Evolutionary conservation across 2,888 invertebrate species (phyloP).

Genomic region (Apoderus coryli): DNA sequence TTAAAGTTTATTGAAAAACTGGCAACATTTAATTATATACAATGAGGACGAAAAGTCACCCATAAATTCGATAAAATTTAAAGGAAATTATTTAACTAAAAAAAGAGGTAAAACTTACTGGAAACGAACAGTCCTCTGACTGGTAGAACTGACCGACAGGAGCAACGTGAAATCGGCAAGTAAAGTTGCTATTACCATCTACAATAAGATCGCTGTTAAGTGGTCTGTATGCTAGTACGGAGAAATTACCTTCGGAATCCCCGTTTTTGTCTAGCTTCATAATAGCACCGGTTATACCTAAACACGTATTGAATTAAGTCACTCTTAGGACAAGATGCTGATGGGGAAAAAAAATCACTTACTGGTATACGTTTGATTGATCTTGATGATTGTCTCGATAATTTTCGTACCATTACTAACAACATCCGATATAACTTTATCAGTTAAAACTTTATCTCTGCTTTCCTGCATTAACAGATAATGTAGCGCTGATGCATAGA

Average conservation of each 20-base stretch:
- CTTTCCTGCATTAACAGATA: conserved; percentile 46
- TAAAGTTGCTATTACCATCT: conserved; percentile 36
- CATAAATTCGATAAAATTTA: too few relatives aligned
- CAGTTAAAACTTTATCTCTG: conserved; percentile 42
- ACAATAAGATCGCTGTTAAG: conserved; percentile 10
- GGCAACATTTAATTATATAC: too few relatives aligned
- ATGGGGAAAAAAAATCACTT: conserved; percentile 33
- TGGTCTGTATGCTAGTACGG: conserved; percentile 67
- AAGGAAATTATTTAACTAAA: too few relatives aligned
- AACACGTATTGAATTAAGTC: too few relatives aligned
- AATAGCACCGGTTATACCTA: conserved; percentile 88
- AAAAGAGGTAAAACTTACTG: too few relatives aligned
- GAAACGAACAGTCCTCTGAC: conserved; percentile 43
- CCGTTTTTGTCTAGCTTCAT: conserved; percentile 85
- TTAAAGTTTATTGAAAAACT: too few relatives aligned
- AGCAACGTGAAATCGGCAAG: conserved; percentile 64
- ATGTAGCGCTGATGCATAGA: conserved; percentile 66
- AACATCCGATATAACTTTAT: conserved; percentile 48
- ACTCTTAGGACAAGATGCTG: too few relatives aligned
- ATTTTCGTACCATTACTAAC: conserved; percentile 78
- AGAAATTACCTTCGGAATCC: conserved; percentile 95
- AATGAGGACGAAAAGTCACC: too few relatives aligned
- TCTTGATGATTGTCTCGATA: conserved; percentile 71
- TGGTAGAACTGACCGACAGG: conserved; percentile 75
- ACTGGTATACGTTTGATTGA: conserved; percentile 70